A percentile compares a stretch with the other conserved stretches of the same genome.
These are phyloP conservation scores for Hermetia illucens DNA, from an alignment of 1,140 invertebrate species.

Conservation along the genomic window DNA sequence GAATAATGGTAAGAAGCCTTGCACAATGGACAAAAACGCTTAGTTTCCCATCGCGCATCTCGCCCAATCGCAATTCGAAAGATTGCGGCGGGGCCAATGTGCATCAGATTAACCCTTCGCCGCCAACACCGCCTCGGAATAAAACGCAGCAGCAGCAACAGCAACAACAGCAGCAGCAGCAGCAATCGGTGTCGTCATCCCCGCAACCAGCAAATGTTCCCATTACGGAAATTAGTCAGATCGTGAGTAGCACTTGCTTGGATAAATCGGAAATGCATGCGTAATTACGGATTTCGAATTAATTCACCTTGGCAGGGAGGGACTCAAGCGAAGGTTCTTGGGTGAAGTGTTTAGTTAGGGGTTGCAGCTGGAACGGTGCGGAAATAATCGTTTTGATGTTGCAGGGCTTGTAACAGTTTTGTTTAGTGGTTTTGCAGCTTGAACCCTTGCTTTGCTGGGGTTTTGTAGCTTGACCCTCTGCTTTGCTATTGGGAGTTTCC, in stretches of 20 bases:
- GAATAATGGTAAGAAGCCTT: constrained; percentile 66
- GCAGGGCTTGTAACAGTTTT: too few species aligned
- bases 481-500: too few species aligned
- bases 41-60: constrained; percentile 67
- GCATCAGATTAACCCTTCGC: constrained; percentile 29
- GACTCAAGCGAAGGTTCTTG: too few species aligned
- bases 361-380: too few species aligned
- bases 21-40: constrained; percentile 77
- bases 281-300: too few species aligned
- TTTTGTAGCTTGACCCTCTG: too few species aligned
- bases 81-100: constrained; percentile 45
- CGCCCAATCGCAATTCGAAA: constrained; percentile 58
- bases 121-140: constrained; percentile 36
- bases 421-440: too few species aligned
- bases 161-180: constrained; percentile 28
- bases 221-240: constrained; percentile 46
- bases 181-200: constrained; percentile 36
- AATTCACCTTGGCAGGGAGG: too few species aligned
- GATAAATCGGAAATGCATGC: too few species aligned
- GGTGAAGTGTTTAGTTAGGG: too few species aligned
- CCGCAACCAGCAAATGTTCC: constrained; percentile 30
- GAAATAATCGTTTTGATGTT: too few species aligned
- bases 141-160: constrained; percentile 19
- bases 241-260: constrained; percentile 45
- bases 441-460: too few species aligned